Base-by-base conservation (phyloP, 2,888 invertebrate species). In the Napeogenes inachia region DNA sequence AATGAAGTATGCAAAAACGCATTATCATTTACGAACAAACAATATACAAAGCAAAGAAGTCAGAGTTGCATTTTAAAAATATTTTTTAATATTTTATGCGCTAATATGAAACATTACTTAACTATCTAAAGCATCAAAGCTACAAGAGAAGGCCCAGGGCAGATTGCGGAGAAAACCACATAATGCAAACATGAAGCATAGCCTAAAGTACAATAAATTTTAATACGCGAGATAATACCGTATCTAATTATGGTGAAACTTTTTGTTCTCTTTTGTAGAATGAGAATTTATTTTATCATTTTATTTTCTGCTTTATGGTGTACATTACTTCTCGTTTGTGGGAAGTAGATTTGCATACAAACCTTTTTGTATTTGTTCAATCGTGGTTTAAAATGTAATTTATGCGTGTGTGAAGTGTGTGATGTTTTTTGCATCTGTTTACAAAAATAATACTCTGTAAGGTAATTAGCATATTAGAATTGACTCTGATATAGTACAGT, bases 281-380 rank as follows among this genome's bases (percentile, higher is more conserved):
- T 63, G 65, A 68, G 68, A 68, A 68, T 64, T 69, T 68, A 69
- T 66, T 68, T 66, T 60, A 50, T 57, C 56, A 61, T 64, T 67
- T 67, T 67, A 64, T 60, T 63, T 64, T 62, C 63, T 57, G 61
- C 59, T 70, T 69, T 68, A 67, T 60, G 60, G 59, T 67, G 64
- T 57, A 66, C 65, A 68, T 68, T 65, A 66, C 57, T 67, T 66
- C 61, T 64, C 63, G 62, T 63, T 67, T 62, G 60, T 42, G 60
- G 35, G 58, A 66, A 62, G 62, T 60, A 50, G 62, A 67, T 66
- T 68, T 68, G 61, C 68, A 70, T 67, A 64, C 56, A 53, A 60
- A 64, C 62, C 62, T 67, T 67, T 67, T 66, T 64, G 58, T 59
- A 45, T 67, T 65, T 50, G 50, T 50, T 50, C 50, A 50, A 50